These are phyloP conservation scores for Paguma larvata DNA, from an alignment of 2,797 vertebrate species.

Conservation along the genomic window DNA sequence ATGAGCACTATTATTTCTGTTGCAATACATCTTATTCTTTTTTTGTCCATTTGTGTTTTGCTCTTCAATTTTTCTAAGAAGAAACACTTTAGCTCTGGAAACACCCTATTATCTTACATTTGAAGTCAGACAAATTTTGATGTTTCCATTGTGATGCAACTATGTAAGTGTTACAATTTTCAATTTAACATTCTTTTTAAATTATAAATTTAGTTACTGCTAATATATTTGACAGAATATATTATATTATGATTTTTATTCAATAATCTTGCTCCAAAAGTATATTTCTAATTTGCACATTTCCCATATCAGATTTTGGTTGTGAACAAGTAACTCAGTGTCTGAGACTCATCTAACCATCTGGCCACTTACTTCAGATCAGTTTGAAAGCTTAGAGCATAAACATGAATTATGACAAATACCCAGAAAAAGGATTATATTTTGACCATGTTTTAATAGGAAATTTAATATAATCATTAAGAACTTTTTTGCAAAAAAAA, in stretches of 20 bases:
- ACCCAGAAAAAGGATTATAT: neutral
- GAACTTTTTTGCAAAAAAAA: neutral
- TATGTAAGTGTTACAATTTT: neutral
- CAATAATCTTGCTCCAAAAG: neutral
- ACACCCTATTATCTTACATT: neutral
- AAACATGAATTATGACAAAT: neutral
- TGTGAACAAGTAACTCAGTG: neutral
- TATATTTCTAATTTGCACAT: neutral
- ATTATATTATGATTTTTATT: neutral
- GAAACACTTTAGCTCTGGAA: neutral
- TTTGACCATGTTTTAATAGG: neutral
- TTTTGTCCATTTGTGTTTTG: neutral
- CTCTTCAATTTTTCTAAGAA: neutral
- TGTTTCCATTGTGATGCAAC: neutral
- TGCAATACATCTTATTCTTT: neutral
- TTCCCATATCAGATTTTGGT: neutral
- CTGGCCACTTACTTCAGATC: neutral
- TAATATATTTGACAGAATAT: neutral
- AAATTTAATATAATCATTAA: neutral
- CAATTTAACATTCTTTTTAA: neutral
- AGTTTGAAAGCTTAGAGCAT: neutral
- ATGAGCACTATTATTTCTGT: neutral
- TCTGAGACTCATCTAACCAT: neutral
- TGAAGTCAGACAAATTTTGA: neutral
- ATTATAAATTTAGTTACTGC: neutral